phyloP scores from a whole-genome alignment of 2,888 invertebrate genomes.

The Pollenia angustigena region DNA sequence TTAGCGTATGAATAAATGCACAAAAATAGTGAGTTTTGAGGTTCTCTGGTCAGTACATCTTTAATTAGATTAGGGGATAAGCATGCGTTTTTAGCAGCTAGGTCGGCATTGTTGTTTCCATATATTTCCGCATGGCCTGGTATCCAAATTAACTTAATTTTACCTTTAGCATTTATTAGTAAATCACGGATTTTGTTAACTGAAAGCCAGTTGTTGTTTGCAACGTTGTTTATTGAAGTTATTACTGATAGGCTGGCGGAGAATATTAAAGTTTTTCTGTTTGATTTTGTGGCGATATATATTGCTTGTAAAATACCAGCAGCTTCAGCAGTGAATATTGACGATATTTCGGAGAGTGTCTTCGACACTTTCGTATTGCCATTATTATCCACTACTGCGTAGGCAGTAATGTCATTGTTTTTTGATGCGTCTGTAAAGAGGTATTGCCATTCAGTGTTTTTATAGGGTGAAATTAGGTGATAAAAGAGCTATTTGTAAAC shows the following conservation, averaged over 20 bases:
- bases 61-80: background rate
- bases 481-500: background rate
- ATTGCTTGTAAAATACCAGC: too few relatives aligned
- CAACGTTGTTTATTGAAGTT: background rate
- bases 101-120: slow-evolving; percentile 2
- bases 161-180: background rate
- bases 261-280: background rate
- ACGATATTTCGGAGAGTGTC: background rate
- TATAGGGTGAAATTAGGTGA: background rate
- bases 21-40: too few relatives aligned
- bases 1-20: too few relatives aligned
- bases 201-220: background rate
- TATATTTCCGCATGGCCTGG: slow-evolving; percentile 2
- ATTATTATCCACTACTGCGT: background rate
- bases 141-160: slow-evolving; percentile 11
- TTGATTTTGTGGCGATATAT: too few relatives aligned
- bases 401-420: background rate
- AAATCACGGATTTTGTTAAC: slow-evolving; percentile 10
- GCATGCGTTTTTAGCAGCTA: background rate
- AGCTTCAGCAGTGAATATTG: background rate
- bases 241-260: background rate
- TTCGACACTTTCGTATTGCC: background rate
- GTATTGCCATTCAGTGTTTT: background rate
- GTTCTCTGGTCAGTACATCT: background rate
- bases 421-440: background rate